Conservation (phyloP, 2,888 invertebrate genomes). For the Ormyrus nitidulus region DNA sequence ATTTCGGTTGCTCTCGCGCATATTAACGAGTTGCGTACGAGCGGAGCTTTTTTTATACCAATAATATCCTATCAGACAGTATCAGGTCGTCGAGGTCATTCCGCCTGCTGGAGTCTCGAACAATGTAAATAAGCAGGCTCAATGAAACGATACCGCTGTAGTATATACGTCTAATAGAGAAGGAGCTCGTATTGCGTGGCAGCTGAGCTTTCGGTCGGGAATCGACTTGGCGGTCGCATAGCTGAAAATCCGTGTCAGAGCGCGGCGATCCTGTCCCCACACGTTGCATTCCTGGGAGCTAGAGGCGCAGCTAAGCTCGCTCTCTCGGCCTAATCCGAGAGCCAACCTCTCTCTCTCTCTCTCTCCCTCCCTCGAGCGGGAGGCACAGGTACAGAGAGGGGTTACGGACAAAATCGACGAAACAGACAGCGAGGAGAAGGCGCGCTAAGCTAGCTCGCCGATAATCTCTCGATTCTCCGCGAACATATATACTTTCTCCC, state of each 20-base stretch:
- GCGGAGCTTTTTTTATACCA: no score
- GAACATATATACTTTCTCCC: conserved; percentile 7
- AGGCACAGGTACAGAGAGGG: conserved; percentile 5
- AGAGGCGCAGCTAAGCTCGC: no score
- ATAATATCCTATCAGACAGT: no score
- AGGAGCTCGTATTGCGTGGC: not conserved
- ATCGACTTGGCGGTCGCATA: not conserved
- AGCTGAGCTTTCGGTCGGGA: no score
- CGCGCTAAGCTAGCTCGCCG: conserved; percentile 55
- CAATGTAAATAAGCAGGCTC: conserved; percentile 13
- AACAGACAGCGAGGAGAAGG: conserved; percentile 34
- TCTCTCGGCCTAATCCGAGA: not conserved
- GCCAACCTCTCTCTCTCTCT: not conserved
- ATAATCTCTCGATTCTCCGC: conserved; percentile 68
- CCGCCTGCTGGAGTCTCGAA: conserved; percentile 13
- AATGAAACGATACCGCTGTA: conserved; percentile 19
- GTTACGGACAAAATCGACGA: conserved; percentile 12
- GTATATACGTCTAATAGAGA: not conserved
- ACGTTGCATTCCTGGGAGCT: no score
- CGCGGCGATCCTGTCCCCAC: not conserved
- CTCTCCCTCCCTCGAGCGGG: not conserved
- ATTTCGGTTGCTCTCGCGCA: no score
- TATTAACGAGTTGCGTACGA: no score
- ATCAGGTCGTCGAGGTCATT: conserved; percentile 58
- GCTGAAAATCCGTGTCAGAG: conserved; percentile 27